phyloP scores from a whole-genome alignment of 37 sponge, comb jelly and placozoan species.

The Spongilla lacustris region DNA sequence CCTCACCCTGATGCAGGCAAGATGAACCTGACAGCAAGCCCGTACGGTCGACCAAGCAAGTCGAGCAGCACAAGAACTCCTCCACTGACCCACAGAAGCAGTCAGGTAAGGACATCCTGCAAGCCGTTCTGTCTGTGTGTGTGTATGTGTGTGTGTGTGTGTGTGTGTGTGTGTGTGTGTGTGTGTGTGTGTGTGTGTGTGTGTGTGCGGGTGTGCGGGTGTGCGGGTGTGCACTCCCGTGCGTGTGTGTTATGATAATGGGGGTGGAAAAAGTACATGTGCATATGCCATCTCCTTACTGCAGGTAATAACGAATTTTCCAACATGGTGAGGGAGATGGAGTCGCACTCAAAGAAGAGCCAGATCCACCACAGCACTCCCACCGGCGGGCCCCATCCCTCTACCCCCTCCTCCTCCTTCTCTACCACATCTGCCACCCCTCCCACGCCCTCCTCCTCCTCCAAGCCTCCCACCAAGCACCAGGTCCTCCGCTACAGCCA shows the following conservation, averaged over 20 bases:
- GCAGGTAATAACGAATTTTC: slow-evolving; percentile 45
- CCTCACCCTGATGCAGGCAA: too few species aligned
- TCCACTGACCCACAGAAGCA: too few species aligned
- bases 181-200: neutral
- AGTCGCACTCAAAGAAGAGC: slow-evolving; percentile 17
- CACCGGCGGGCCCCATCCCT: neutral
- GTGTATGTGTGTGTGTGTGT: too few species aligned
- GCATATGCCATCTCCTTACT: neutral
- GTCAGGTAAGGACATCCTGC: neutral
- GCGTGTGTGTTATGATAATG: neutral
- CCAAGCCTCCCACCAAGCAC: neutral
- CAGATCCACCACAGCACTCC: neutral
- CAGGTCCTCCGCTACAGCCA: neutral
- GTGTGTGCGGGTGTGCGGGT: too few species aligned
- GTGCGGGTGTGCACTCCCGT: neutral
- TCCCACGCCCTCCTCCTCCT: too few species aligned
- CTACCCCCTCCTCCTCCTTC: slow-evolving; percentile 6
- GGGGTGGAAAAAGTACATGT: neutral
- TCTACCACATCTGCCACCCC: slow-evolving; percentile 3
- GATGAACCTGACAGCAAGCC: too few species aligned
- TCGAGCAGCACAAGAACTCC: too few species aligned
- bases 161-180: neutral
- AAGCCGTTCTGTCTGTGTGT: too few species aligned
- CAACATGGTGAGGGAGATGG: slow-evolving; percentile 38
- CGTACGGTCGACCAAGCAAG: too few species aligned